phyloP scores from a whole-genome alignment of 2,113 vertebrate species.

The Rhea pennata region DNA sequence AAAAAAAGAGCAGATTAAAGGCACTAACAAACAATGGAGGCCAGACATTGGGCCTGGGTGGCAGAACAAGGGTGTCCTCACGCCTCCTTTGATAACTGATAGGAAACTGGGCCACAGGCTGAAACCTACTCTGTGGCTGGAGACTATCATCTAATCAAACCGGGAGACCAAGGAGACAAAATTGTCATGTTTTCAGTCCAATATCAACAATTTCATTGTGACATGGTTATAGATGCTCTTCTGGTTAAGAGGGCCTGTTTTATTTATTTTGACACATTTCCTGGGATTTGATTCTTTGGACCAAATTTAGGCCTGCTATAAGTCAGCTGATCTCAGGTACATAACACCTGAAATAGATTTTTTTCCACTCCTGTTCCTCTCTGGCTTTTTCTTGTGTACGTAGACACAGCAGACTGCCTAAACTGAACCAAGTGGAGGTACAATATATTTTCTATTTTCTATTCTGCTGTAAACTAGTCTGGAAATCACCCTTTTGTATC shows the following conservation, averaged over 20 bases:
- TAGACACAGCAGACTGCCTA: background rate
- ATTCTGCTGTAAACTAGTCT: background rate
- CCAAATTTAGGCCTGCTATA: background rate
- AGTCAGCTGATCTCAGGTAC: background rate
- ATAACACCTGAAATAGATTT: background rate
- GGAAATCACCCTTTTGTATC: background rate
- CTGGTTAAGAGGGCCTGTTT: background rate
- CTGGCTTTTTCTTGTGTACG: accelerated
- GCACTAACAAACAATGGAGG: constrained; percentile 47
- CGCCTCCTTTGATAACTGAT: background rate
- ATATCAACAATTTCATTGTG: background rate
- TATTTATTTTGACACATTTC: background rate
- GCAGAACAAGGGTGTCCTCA: background rate
- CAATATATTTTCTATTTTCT: background rate
- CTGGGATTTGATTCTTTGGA: background rate
- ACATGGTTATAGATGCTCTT: background rate
- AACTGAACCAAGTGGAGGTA: background rate
- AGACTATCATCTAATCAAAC: background rate
- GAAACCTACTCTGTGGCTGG: background rate
- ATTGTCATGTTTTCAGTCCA: background rate
- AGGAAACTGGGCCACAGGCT: background rate
- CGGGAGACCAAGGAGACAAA: background rate
- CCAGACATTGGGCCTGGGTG: constrained; percentile 3
- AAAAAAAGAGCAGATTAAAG: constrained; percentile 68
- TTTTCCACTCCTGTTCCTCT: background rate